Conservation (phyloP, 2,797 vertebrate genomes). For the Cygnus olor region DNA sequence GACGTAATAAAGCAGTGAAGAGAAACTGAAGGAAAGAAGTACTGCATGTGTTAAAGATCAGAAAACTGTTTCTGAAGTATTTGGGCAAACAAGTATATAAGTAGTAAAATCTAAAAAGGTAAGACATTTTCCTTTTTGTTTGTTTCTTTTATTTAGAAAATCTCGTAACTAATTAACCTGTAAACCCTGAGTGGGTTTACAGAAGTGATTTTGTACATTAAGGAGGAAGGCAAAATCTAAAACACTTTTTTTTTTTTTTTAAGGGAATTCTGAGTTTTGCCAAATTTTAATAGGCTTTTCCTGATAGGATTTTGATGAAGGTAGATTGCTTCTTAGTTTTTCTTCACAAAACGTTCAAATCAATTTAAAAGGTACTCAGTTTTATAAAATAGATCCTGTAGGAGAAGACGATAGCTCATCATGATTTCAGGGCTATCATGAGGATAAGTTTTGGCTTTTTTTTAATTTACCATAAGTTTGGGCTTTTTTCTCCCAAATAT, state of each 20-base stretch:
- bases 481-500: background rate
- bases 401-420: background rate
- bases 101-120: conserved; percentile 9
- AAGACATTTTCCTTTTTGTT: background rate
- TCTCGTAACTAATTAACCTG: background rate
- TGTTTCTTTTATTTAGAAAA: background rate
- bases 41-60: background rate
- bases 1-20: background rate
- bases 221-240: background rate
- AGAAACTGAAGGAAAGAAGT: background rate
- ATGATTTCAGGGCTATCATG: background rate
- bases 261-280: background rate
- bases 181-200: background rate
- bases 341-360: background rate
- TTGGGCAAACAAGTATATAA: background rate
- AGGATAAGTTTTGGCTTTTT: too few relatives aligned
- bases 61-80: background rate
- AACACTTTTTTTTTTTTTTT: background rate
- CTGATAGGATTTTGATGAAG: background rate
- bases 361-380: background rate
- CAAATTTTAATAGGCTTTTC: background rate
- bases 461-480: too few relatives aligned
- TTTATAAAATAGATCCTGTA: background rate
- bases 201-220: background rate
- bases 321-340: background rate